A percentile compares a stretch with the other conserved stretches of the same genome.
Conservation (phyloP, 2,888 invertebrate species). For the Clusia tigrina region DNA sequence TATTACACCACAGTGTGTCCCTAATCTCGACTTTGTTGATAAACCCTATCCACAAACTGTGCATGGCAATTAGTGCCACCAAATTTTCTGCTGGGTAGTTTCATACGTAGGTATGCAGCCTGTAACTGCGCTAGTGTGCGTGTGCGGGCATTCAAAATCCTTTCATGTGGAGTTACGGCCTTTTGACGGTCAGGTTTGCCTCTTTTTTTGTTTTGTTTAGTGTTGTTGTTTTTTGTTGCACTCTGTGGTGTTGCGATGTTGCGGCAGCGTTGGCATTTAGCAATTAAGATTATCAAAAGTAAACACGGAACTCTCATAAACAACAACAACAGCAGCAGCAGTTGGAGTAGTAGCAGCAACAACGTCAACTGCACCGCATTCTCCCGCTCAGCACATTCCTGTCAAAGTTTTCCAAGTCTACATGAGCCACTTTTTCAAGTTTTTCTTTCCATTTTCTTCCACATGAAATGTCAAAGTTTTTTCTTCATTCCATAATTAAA, state of each 20-base stretch:
- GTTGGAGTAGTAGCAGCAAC: not conserved
- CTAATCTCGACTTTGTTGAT: no score
- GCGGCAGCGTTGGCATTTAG: not conserved
- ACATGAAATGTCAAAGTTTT: not conserved
- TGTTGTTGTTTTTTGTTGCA: no score
- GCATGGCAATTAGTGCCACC: no score
- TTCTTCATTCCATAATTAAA: not conserved
- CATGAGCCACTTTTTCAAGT: not conserved
- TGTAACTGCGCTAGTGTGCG: not conserved
- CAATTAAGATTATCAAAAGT: constrained; percentile 11
- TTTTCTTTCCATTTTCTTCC: not conserved
- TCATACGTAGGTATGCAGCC: not conserved
- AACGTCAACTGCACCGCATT: not conserved
- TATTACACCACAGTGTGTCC: no score
- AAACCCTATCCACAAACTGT: no score
- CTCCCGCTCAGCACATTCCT: not conserved
- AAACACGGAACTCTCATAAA: not conserved
- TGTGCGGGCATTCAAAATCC: not conserved
- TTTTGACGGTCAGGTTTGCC: not conserved
- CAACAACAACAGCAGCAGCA: not conserved
- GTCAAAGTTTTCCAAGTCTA: not conserved
- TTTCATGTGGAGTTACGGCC: not conserved
- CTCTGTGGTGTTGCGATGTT: not conserved
- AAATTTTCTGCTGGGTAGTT: no score
- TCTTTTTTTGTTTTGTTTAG: not conserved